Evolutionary conservation across 2,113 vertebrate species (phyloP), one percentile per base, ranked within the genome.

Genomic region (Lycocorax pyrrhopterus): DNA sequence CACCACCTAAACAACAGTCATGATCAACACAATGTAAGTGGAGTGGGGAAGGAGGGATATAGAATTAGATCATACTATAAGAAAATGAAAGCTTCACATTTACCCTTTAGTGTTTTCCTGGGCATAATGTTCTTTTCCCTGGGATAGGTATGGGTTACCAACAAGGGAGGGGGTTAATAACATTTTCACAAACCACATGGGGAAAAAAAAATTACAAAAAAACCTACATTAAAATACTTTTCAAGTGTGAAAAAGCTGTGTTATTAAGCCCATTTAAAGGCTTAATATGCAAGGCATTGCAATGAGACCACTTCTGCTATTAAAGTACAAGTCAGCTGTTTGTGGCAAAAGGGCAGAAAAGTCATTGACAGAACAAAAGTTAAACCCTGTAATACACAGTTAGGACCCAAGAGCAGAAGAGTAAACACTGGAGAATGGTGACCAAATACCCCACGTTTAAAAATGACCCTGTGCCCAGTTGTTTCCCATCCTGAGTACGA

Each of bases 281-380:
- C 25, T 41, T 27, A 13, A 32, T 76, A 35, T 51, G 60, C 26
- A 85, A 43, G 25, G 74, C 58, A 63, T 1, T 53, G 74, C 71
- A 79, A 33, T 21, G 80, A 93, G 32, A 80, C 37, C 41, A 87
- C 23, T 80, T 75, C 63, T 76, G 80, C 68, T 62, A 26, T 14
- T 52, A 29, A 91, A 94, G 35, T 55, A 44, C 55, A 80, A 79
- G 71, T 77, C 82, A 84, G 52, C 49, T 86, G 23, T 47, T 73
- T 66, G 46, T 39, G 16, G 84, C 37, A 89, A 76, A 79, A 93
- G 30, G 26, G 59, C 78, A 91, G 52, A 72, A 76, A 89, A 93
- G 52, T 35, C 32, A 86, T 1, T 25, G 37, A 58, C 0, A 53
- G 60, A 82, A 86, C 23, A 51, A 14, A 81, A 93, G 55, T 46